Evolutionary conservation across 2,113 vertebrate species (phyloP).

Genomic region (Callorhinus ursinus): DNA sequence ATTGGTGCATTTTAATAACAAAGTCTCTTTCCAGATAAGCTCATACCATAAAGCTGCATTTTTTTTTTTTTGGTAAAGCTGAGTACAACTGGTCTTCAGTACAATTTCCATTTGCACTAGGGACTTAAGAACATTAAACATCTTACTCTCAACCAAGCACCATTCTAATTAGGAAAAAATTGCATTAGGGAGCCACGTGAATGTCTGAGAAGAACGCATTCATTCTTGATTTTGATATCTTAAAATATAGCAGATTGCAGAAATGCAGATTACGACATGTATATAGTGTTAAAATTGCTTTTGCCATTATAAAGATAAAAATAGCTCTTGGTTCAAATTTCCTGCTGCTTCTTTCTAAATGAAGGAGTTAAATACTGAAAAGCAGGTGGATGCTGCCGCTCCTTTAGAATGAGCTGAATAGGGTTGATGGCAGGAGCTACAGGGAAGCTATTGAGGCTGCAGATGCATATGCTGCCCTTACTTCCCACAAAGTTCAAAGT

Average conservation of each 20-base stretch:
- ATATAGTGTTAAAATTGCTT: slow-evolving; percentile 86
- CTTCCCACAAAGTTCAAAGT: slow-evolving; percentile 89
- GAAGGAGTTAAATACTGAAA: slow-evolving; percentile 90
- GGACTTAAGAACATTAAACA: slow-evolving; percentile 59
- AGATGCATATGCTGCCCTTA: slow-evolving; percentile 88
- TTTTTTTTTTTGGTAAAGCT: slow-evolving; percentile 59
- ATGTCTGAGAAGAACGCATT: slow-evolving; percentile 80
- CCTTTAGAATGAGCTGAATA: slow-evolving; percentile 90
- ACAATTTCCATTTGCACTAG: slow-evolving; percentile 70
- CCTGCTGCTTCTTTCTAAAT: slow-evolving; percentile 88
- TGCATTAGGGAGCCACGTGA: slow-evolving; percentile 66
- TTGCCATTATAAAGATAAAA: slow-evolving; percentile 87
- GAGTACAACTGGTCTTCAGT: slow-evolving; percentile 45
- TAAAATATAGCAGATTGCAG: slow-evolving; percentile 81
- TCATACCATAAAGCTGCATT: slow-evolving; percentile 54
- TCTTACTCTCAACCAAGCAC: slow-evolving; percentile 57
- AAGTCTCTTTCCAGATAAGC: slow-evolving; percentile 55
- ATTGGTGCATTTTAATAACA: slow-evolving; percentile 68
- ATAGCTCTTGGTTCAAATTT: slow-evolving; percentile 88
- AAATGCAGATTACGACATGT: slow-evolving; percentile 82
- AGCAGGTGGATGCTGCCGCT: slow-evolving; percentile 88
- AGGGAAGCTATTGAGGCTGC: slow-evolving; percentile 90
- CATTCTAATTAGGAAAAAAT: slow-evolving; percentile 74
- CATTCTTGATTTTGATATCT: slow-evolving; percentile 81
- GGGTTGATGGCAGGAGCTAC: slow-evolving; percentile 88